Base-by-base conservation (phyloP, 2,888 invertebrate genomes). In the Drosophila cognata region DNA sequence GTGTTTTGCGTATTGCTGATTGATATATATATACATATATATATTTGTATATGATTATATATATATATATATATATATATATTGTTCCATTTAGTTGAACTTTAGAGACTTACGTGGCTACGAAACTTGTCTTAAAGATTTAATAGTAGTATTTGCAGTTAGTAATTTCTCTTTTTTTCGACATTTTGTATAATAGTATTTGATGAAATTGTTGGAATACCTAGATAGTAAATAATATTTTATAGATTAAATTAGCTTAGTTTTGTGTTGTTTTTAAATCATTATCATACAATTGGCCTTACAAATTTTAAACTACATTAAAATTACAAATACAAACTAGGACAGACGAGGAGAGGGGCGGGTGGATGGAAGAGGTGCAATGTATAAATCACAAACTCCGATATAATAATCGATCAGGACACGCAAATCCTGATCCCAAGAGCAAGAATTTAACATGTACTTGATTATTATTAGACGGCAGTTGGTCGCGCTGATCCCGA, bases 231-330 rank as follows among this genome's bases (percentile, higher is more conserved):
- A 46, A 50, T 50, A 50, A 50, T 58, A 58, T 55, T 41, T 16
- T 21, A n/a, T 56, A 38, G 36, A 13, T 60, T 60, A 18, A 28
- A 16, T 53, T 18, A 53, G 36, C 58, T 58, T 25, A 18, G 38
- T 35, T 59, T 29, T 21, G 46, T 46, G 46, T 60, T 29, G 21
- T 21, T 46, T 60, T 61, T 8, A 62, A 68, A 61, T 72, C 56
- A 50, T 66, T 77, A 77, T 77, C 73, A 77, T 77, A 77, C 77
- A 72, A 25, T 51, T 77, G 77, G 77, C 77, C 77, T 77, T 77
- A 77, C 53, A 61, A 73, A 73, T 73, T 69, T 57, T 62, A 74
- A 78, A 46, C 74, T 77, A 77, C 48, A 66, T 73, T 77, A 63
- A 52, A 52, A 43, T 73, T 77, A 73, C 56, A 46, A 56, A 38